phyloP scores from a whole-genome alignment of 53 echinoderm and acorn worm species.

The Pentamera pediparva region DNA sequence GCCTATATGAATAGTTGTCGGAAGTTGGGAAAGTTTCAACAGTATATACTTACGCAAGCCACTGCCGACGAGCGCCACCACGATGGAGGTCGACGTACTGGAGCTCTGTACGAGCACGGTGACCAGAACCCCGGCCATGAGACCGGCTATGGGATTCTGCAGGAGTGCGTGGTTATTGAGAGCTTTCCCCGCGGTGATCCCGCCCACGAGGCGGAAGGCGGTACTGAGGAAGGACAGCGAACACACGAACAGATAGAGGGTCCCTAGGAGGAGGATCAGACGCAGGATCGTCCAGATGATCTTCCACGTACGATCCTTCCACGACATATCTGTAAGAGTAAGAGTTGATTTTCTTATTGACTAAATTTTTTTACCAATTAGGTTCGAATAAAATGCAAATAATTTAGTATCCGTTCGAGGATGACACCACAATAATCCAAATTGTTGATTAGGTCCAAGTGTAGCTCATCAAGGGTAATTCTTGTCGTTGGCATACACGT shows the following conservation, averaged over 20 bases:
- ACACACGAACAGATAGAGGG: constrained; percentile 93
- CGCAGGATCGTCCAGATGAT: constrained; percentile 13
- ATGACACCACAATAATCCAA: not conserved
- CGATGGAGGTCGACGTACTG: constrained; percentile 89
- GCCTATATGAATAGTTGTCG: too few species aligned
- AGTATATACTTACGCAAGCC: constrained; percentile 56
- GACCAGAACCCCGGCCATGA: constrained; percentile 88
- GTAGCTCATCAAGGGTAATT: too few species aligned
- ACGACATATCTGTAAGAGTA: constrained; percentile 23
- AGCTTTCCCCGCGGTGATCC: constrained; percentile 65
- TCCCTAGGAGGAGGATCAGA: constrained; percentile 55
- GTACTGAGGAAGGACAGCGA: constrained; percentile 84
- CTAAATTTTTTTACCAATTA: too few species aligned
- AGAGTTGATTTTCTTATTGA: too few species aligned
- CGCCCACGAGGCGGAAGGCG: constrained; percentile 82
- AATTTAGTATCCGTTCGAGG: too few species aligned
- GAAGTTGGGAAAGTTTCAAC: too few species aligned
- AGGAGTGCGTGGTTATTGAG: constrained; percentile 65
- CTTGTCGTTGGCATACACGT: too few species aligned
- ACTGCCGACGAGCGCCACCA: constrained; percentile 80
- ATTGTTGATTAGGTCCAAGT: not conserved
- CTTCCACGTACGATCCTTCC: constrained; percentile 22
- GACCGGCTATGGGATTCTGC: constrained; percentile 70
- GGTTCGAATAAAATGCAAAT: not conserved
- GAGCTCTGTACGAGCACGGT: constrained; percentile 95